Evolutionary conservation across 2,113 vertebrate genomes (phyloP), one percentile per base, ranked within the genome.

Genomic region (Cyprinodon tularosa): DNA sequence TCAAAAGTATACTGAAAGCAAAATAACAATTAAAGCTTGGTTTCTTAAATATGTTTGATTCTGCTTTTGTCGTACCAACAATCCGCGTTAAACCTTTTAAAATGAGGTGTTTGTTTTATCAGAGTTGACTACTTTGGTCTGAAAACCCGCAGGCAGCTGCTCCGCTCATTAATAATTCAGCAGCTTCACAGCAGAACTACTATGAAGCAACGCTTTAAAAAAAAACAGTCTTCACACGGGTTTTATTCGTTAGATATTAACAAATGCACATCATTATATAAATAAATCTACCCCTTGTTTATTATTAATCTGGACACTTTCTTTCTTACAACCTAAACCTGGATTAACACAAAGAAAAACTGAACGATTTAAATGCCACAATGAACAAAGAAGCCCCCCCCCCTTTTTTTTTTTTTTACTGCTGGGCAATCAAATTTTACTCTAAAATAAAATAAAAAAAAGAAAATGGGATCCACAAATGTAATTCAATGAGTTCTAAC

Each of bases 141-240:
- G 76, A 59, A 40, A 63, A 83, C 75, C 75, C 79, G 40, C 74
- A 44, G 80, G 83, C 86, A 42, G 81, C 77, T 82, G 72, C 88
- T 84, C 76, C 63, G 77, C 77, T 90, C 81, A 90, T 93, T 93
- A 92, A 93, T 93, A 88, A 92, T 93, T 92, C 77, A 93, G 88
- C 69, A 92, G 87, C 71, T 90, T 83, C 76, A 74, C 64, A 82
- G 70, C 88, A 84, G 80, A 86, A 80, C 80, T 88, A 90, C 85
- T 88, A 88, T 69, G 79, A 84, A 70, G 77, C 73, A 48, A 79
- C 22, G 81, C 79, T 78, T 85, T 85, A 72, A 80, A 84, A 53
- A 64, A 22, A 45, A 4, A 45, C 15, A 10, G 69, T 61, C 57
- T 81, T 71, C 60, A 45, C 3, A 72, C 38, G 20, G 75, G 40